These are phyloP conservation scores for Labia minor DNA, from an alignment of 2,888 invertebrate species.

Conservation along the genomic window DNA sequence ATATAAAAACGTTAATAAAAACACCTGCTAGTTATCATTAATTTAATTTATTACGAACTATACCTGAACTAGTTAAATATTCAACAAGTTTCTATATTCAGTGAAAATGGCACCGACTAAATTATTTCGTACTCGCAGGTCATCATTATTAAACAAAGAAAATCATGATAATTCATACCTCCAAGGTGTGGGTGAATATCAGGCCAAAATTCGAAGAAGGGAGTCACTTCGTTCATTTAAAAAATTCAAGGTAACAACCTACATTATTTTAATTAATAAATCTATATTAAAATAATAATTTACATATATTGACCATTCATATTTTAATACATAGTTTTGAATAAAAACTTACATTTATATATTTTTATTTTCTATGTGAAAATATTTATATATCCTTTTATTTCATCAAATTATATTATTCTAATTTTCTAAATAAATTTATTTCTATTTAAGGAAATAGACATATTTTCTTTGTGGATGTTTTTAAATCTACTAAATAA, in stretches of 20 bases:
- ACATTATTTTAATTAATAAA: not conserved
- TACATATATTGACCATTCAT: not conserved
- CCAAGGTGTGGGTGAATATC: not conserved
- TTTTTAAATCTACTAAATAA: no score
- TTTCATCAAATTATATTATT: not conserved
- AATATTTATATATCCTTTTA: not conserved
- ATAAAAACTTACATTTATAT: not conserved
- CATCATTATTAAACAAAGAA: not conserved
- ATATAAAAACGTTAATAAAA: not conserved
- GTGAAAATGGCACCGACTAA: not conserved
- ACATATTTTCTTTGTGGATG: no score
- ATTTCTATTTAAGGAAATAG: no score
- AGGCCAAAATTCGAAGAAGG: not conserved
- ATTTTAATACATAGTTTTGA: not conserved
- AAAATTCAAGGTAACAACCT: not conserved
- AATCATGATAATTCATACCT: not conserved
- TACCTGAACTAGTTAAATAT: no score
- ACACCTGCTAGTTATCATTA: not conserved
- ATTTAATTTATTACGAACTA: no score
- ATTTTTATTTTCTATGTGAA: not conserved
- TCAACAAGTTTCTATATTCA: not conserved
- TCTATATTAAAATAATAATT: not conserved
- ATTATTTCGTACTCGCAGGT: not conserved
- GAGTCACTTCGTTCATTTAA: not conserved
- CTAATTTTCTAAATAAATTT: no score